phyloP scores from a whole-genome alignment of 2,113 vertebrate species.

The Clarias macrocephalus region DNA sequence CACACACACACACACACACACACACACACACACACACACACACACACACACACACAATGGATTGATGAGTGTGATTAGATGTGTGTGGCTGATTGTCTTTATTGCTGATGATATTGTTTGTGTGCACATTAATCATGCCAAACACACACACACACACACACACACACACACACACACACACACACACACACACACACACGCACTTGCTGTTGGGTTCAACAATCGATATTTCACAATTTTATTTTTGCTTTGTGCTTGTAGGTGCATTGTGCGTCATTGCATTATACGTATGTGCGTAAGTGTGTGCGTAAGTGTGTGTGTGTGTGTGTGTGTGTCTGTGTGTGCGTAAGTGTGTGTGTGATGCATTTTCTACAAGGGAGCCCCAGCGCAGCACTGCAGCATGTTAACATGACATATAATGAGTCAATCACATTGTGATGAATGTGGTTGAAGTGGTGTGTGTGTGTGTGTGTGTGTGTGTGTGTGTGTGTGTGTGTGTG shows the following conservation, averaged over 20 bases:
- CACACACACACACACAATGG: background rate
- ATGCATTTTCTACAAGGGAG: background rate
- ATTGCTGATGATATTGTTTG: conserved; percentile 1
- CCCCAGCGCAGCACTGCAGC: background rate
- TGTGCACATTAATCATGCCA: background rate
- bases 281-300: background rate
- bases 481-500: conserved; percentile 9
- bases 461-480: conserved; percentile 18
- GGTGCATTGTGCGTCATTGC: background rate
- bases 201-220: background rate
- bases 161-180: background rate
- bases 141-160: background rate
- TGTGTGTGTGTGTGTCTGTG: background rate
- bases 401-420: background rate
- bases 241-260: background rate
- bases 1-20: conserved; percentile 5
- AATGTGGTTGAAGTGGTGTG: background rate
- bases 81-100: background rate
- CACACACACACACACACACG: background rate
- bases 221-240: background rate
- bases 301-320: background rate
- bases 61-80: background rate
- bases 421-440: conserved; percentile 10
- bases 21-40: conserved; percentile 19
- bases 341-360: background rate